Base-by-base conservation (phyloP, 1,140 invertebrate genomes). In the Phymastichus coffea region DNA sequence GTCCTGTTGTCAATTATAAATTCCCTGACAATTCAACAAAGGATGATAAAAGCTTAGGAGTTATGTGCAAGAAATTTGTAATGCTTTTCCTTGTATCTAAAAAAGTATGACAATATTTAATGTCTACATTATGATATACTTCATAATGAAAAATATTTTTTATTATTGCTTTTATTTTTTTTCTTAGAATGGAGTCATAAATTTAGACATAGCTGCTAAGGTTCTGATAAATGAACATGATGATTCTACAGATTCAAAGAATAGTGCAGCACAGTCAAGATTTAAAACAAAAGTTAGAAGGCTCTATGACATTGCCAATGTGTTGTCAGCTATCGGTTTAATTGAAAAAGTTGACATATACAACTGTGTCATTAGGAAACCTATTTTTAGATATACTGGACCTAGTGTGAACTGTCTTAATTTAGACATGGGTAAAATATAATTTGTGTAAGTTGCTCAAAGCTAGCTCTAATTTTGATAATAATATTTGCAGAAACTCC, bases 291-390 rank as follows among this genome's bases (percentile, higher is more conserved):
- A 88, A 81, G 85, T 88, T 43, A 79, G 88, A 57, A 80, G 88
- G 59, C 76, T 90, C 2, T 90, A 90, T 78, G 88, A 90, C 67
- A 88, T 90, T 70, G 87, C 88, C 26, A 90, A 90, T 79, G 86
- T 89, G 49, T 78, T 89, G 55, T 84, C 86, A 57, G 88, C 86
- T 56, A 83, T 89, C 63, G 82, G 83, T 57, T 78, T 89, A 43
- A 87, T 89, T 59, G 78, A 82, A 70, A 88, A 87, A 72, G 82
- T 87, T 37, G 81, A 83, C 53, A 72, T 78, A 14, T 78, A 76
- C 20, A 80, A 80, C 52, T 69, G 75, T 26, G 77, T 81, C 65
- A 82, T 85, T 58, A 84, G 84, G 64, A 88, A 88, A 70, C 87
- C 87, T 61, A 84, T 86, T 61, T 89, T 87, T 73, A 82, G 83